Conservation (phyloP, 2,797 vertebrate species). For the Dermochelys coriacea region DNA sequence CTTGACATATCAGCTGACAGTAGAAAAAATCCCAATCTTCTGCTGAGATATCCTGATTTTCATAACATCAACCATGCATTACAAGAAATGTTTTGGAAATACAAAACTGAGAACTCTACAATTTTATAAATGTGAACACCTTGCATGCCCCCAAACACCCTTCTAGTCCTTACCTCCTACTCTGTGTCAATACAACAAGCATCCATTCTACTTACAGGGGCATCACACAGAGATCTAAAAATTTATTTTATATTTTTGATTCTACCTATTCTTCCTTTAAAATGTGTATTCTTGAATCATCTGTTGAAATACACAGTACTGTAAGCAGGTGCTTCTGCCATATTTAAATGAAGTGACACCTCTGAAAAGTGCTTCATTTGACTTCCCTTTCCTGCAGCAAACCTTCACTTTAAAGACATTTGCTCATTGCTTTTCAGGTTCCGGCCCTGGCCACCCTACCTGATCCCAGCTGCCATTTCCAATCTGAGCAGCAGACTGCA, state of each 20-base stretch:
- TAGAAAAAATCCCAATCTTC: constrained; percentile 18
- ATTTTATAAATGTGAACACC: background rate
- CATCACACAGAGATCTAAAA: background rate
- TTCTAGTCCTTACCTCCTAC: background rate
- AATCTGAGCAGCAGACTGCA: background rate
- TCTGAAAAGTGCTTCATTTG: background rate
- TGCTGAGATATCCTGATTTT: constrained; percentile 1
- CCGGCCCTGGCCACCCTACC: background rate
- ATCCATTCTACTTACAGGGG: background rate
- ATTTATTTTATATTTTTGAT: constrained; percentile 25
- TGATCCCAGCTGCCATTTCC: background rate
- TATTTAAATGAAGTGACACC: background rate
- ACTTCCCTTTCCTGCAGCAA: background rate
- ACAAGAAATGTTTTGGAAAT: background rate
- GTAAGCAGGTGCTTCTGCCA: constrained; percentile 6
- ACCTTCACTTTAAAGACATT: background rate
- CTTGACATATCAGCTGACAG: constrained; percentile 55
- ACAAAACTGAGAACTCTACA: background rate
- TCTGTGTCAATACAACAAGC: background rate
- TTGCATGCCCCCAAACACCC: background rate
- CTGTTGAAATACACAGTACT: background rate
- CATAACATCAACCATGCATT: background rate
- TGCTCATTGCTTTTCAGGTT: background rate
- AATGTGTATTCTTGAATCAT: background rate
- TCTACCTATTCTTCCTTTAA: background rate